Conservation (phyloP, 2,797 vertebrate genomes). For the Okamejei kenojei region DNA sequence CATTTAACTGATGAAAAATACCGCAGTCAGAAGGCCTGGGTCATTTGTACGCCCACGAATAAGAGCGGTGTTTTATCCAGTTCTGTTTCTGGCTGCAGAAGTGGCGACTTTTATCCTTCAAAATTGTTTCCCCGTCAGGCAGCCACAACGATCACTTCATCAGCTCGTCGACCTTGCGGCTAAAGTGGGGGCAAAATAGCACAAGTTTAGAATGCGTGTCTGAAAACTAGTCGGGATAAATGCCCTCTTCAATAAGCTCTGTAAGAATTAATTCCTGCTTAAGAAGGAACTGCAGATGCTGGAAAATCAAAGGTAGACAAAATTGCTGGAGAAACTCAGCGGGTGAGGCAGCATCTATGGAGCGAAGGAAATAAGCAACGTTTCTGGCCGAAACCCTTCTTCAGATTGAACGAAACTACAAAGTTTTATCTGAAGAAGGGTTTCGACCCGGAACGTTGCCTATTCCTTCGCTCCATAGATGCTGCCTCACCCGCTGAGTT, state of each 20-base stretch:
- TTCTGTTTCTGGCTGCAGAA: not conserved
- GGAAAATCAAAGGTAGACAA: too few relatives aligned
- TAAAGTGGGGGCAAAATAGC: slow-evolving; percentile 51
- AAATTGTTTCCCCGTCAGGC: slow-evolving; percentile 54
- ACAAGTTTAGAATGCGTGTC: not conserved
- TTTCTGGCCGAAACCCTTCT: too few relatives aligned
- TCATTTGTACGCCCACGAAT: slow-evolving; percentile 1
- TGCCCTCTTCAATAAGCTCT: too few relatives aligned
- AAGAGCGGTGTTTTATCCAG: not conserved
- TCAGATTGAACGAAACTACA: too few relatives aligned
- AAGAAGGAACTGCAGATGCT: too few relatives aligned
- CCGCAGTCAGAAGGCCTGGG: not conserved
- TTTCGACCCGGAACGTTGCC: too few relatives aligned
- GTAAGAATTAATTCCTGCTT: not conserved
- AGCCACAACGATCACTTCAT: slow-evolving; percentile 77
- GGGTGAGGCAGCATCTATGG: too few relatives aligned
- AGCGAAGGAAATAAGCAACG: too few relatives aligned
- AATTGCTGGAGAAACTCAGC: too few relatives aligned
- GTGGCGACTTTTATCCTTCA: not conserved
- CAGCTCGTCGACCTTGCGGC: slow-evolving; percentile 82
- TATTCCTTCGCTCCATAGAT: too few relatives aligned
- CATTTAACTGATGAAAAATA: not conserved
- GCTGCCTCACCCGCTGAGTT: too few relatives aligned
- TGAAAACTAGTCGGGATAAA: not conserved
- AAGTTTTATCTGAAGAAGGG: too few relatives aligned